Evolutionary conservation across 2,888 invertebrate species (phyloP).

Genomic region (Brachyptera risi): DNA sequence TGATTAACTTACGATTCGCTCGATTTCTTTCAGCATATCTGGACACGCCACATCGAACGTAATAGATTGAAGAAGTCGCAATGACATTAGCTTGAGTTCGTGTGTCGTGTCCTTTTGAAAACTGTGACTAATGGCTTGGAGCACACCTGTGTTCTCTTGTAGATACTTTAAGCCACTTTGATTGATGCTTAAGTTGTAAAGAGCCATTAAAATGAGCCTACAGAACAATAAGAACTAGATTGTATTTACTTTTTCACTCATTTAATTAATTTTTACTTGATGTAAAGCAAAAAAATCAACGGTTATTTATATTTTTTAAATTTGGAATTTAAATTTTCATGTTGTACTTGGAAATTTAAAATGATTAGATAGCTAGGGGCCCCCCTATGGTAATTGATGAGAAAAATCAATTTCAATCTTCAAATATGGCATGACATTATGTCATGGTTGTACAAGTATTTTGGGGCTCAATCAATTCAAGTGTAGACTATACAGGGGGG

Average conservation of each 20-base stretch:
- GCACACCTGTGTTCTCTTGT: constrained; percentile 34
- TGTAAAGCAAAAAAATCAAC: no score
- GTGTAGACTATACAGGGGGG: background rate
- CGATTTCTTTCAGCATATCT: constrained; percentile 26
- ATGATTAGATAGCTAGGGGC: no score
- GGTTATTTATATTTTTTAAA: no score
- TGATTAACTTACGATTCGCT: constrained; percentile 25
- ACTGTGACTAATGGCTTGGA: constrained; percentile 31
- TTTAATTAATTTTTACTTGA: no score
- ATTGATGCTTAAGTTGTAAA: constrained; percentile 45
- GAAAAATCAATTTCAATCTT: constrained; percentile 3
- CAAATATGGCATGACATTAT: background rate
- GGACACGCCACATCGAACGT: constrained; percentile 35
- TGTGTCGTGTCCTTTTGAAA: constrained; percentile 33
- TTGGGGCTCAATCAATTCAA: background rate
- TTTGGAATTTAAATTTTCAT: no score
- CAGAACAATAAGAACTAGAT: constrained; percentile 22
- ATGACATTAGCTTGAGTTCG: constrained; percentile 35
- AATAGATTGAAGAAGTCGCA: constrained; percentile 37
- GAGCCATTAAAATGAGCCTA: constrained; percentile 43
- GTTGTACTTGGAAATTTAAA: no score
- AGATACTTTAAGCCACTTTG: constrained; percentile 40
- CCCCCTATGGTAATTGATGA: no score
- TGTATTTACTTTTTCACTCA: background rate
- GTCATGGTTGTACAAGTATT: no score